These are phyloP conservation scores for Drosophila tristis DNA, from an alignment of 1,140 invertebrate species.

Conservation along the genomic window DNA sequence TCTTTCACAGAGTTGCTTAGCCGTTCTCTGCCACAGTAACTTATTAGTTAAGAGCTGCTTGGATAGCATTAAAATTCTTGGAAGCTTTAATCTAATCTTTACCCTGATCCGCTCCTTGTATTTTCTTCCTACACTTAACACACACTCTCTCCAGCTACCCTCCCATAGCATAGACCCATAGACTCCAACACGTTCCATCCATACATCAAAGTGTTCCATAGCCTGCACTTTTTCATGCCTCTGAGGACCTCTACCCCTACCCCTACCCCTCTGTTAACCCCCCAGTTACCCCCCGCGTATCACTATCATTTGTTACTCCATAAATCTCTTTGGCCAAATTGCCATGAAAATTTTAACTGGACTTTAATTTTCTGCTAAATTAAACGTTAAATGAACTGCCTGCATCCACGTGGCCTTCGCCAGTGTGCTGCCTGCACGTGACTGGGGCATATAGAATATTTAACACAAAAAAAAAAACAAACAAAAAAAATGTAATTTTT, in stretches of 20 bases:
- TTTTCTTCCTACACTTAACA: neutral
- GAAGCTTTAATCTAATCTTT: too few species aligned
- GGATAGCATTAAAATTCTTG: too few species aligned
- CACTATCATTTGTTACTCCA: slow-evolving; percentile 42
- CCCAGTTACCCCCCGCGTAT: slow-evolving; percentile 1
- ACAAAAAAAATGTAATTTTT: slow-evolving; percentile 76
- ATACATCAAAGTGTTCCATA: slow-evolving; percentile 13
- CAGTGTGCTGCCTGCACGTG: slow-evolving; percentile 48
- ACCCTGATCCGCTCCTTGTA: too few species aligned
- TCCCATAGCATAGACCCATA: too few species aligned
- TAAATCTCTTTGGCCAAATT: slow-evolving; percentile 65
- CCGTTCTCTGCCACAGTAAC: too few species aligned
- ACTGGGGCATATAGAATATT: slow-evolving; percentile 40
- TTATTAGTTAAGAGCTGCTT: neutral
- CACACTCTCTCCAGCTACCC: too few species aligned
- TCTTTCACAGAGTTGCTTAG: too few species aligned
- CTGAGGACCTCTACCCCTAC: neutral
- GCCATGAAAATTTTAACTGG: slow-evolving; percentile 80
- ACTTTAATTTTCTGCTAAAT: slow-evolving; percentile 81
- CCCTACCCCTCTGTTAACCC: too few species aligned
- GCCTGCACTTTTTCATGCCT: neutral
- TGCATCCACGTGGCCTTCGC: slow-evolving; percentile 6
- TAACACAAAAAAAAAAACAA: slow-evolving; percentile 46
- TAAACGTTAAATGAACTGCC: slow-evolving; percentile 76
- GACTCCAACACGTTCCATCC: slow-evolving; percentile 10